Conservation (phyloP, 2,797 vertebrate species). For the Channallabes apus region DNA sequence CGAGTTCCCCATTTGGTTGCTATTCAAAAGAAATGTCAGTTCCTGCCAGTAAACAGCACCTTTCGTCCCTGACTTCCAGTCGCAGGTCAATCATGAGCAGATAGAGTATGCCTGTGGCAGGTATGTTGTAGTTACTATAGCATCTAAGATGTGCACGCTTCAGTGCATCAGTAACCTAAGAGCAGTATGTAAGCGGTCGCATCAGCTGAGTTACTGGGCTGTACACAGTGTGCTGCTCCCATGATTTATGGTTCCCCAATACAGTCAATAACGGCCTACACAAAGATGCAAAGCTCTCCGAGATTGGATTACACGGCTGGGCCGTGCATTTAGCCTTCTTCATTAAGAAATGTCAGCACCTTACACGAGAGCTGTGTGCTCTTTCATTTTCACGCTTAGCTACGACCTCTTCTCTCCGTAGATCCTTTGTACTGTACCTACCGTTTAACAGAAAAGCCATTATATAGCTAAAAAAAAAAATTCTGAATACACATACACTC, state of each 20-base stretch:
- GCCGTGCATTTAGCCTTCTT: constrained; percentile 55
- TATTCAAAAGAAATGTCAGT: constrained; percentile 65
- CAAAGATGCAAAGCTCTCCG: constrained; percentile 57
- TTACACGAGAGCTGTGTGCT: constrained; percentile 16
- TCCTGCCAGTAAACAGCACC: constrained; percentile 58
- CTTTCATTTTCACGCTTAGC: constrained; percentile 26
- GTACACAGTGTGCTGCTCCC: constrained; percentile 44
- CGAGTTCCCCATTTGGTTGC: constrained; percentile 60
- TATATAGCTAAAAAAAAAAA: too few relatives aligned
- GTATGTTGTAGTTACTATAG: constrained; percentile 49
- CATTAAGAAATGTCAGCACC: constrained; percentile 58
- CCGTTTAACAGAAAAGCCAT: background rate
- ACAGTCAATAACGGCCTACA: constrained; percentile 72
- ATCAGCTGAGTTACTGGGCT: constrained; percentile 61
- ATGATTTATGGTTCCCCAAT: constrained; percentile 73
- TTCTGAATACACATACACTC: too few relatives aligned
- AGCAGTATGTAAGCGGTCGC: constrained; percentile 63
- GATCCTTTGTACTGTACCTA: background rate
- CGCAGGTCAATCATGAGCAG: constrained; percentile 31
- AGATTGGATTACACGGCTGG: constrained; percentile 59
- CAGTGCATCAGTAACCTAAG: constrained; percentile 63
- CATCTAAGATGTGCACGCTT: constrained; percentile 43
- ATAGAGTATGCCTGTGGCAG: constrained; percentile 34
- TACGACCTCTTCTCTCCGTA: background rate
- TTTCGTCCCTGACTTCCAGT: constrained; percentile 50